Conservation (phyloP, 2,888 invertebrate species). For the Campaea margaritaria region DNA sequence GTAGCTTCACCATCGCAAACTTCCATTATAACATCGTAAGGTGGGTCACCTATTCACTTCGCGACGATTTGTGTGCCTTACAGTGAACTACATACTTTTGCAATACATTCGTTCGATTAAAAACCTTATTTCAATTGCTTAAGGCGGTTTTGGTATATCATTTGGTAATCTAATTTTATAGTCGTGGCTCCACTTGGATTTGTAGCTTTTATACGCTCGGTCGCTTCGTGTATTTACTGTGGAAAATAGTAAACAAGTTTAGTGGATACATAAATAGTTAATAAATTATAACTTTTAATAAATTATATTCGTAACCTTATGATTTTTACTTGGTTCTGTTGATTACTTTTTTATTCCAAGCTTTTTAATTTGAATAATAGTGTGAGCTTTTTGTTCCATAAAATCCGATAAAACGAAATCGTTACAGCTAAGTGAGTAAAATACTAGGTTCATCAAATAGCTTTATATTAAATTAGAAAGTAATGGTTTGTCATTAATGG, state of each 20-base stretch:
- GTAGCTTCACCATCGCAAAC: constrained; percentile 66
- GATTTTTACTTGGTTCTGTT: no score
- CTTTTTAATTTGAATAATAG: no score
- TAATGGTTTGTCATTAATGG: no score
- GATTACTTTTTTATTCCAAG: no score
- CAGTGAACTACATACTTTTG: constrained; percentile 27
- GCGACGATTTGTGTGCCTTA: constrained; percentile 46
- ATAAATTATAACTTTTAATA: background rate
- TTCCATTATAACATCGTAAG: constrained; percentile 63
- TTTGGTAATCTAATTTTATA: constrained; percentile 23
- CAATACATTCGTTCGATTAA: constrained; percentile 22
- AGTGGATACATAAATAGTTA: constrained; percentile 5
- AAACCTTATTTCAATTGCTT: constrained; percentile 17
- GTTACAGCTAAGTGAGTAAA: no score
- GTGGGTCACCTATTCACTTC: constrained; percentile 53
- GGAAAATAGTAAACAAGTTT: constrained; percentile 11
- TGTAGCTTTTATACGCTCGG: constrained; percentile 27
- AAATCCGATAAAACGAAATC: no score
- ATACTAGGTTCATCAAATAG: no score
- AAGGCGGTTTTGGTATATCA: constrained; percentile 17
- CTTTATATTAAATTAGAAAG: no score
- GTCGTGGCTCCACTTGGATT: constrained; percentile 16
- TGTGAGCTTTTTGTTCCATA: no score
- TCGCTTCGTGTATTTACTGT: constrained; percentile 20
- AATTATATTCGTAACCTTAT: no score